Evolutionary conservation across 64 coral and sea anemone species (phyloP), one percentile per base, ranked within the genome.

Genomic region (Orbicella faveolata): DNA sequence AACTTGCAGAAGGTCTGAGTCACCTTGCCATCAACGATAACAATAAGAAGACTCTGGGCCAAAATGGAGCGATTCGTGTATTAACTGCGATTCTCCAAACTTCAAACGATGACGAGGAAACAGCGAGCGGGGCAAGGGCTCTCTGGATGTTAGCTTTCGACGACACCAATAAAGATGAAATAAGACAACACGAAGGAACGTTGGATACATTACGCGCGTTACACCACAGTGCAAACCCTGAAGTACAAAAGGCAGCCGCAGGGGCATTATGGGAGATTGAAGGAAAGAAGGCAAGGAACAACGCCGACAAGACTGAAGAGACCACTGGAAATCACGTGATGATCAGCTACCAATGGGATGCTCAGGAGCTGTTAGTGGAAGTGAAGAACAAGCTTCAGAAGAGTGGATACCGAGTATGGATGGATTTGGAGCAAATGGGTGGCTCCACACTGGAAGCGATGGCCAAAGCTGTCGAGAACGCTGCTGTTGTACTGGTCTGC

Each of bases 91-190:
- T 87, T 52, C 73, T 92, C 14, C 73, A 92, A 52, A 72, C 90
- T 51, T 83, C 90, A 0, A 16, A 79, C 21, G 54, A 68, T 4
- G 74, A 92, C 33, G 73, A 92, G 12, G 90, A 91, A 74, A 66
- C 33, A 36, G 69, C 76, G 20, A 36, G 83, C 4, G 81, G 35
- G 0, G 81, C 89, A 33, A 87, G 86, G 52, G 81, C 79, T 23
- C 52, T 92, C 23, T 92, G 90, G 90, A 57, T 86, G 73, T 54
- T 92, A 44, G 90, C 90, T n/a, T 92, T 92, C 66, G 90, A 92
- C 52, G 82, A 92, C 39, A 69, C 10, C 41, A 91, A 91, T 36
- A 79, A 91, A 39, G 70, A 84, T 7, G 21, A 52, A 5, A 86
- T 91, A 37, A 83, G 73, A 18, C 84, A 80, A 69, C 55, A 86